Percentiles rank a stretch among this genome's conserved stretches.
Evolutionary conservation across 2,888 invertebrate species (phyloP).

Genomic region (Drosophila maculinotata): DNA sequence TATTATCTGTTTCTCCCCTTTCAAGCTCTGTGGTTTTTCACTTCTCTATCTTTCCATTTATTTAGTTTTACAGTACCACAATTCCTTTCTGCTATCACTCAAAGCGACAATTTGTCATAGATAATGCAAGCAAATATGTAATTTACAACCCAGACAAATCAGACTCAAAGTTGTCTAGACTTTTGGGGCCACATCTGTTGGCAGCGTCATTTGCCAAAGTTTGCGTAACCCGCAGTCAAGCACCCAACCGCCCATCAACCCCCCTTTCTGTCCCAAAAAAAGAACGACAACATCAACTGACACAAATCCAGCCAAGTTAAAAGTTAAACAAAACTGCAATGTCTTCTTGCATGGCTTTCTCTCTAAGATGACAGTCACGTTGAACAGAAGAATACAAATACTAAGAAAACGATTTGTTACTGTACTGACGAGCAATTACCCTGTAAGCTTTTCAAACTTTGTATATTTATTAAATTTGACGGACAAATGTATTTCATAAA

Average conservation of each 20-base stretch:
- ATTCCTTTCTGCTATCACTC: conserved; percentile 1
- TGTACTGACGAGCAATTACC: conserved; percentile 10
- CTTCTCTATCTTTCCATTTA: not conserved
- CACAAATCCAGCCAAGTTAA: conserved; percentile 71
- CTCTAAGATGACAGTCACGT: conserved; percentile 48
- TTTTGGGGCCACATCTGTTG: conserved; percentile 51
- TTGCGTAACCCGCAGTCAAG: conserved; percentile 17
- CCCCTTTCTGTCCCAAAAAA: not conserved
- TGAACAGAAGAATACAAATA: conserved; percentile 32
- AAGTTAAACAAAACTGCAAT: conserved; percentile 72
- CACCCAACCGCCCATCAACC: not conserved
- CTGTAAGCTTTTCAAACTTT: not conserved
- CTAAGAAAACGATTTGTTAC: not conserved
- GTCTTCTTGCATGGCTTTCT: conserved; percentile 29
- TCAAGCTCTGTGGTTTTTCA: not conserved
- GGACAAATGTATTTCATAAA: no score
- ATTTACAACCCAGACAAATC: conserved; percentile 55
- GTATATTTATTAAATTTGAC: no score
- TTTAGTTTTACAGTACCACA: not conserved
- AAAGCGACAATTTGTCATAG: conserved; percentile 56
- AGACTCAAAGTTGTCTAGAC: conserved; percentile 59
- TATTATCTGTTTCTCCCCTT: not conserved
- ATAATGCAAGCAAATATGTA: conserved; percentile 62
- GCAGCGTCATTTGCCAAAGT: conserved; percentile 54
- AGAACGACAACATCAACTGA: conserved; percentile 51